phyloP scores from a whole-genome alignment of 2,797 vertebrate genomes.

The Ptychadena robeensis region DNA sequence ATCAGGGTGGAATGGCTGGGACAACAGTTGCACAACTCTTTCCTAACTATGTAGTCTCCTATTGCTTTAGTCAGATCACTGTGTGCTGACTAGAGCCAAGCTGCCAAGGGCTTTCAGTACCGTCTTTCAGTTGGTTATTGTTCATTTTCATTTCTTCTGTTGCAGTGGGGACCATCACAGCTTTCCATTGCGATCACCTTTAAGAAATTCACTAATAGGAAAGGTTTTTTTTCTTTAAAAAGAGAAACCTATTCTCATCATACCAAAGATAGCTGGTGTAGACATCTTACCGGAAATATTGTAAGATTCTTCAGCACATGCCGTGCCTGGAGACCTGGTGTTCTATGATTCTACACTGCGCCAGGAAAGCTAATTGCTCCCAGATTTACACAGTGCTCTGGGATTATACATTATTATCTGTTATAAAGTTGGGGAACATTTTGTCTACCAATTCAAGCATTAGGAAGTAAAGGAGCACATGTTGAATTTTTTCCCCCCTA shows the following conservation, averaged over 20 bases:
- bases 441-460: not conserved
- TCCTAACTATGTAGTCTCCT: slow-evolving; percentile 9
- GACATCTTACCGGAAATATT: slow-evolving; percentile 24
- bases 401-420: slow-evolving; percentile 7
- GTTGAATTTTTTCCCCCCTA: not conserved
- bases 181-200: slow-evolving; percentile 5
- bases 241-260: slow-evolving; percentile 67
- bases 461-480: not conserved
- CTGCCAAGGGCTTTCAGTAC: slow-evolving; percentile 56
- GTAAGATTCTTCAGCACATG: slow-evolving; percentile 9
- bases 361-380: not conserved
- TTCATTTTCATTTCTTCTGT: not conserved
- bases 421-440: not conserved
- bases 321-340: not conserved
- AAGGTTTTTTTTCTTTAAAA: slow-evolving; percentile 40
- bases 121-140: not conserved
- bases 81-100: slow-evolving; percentile 21
- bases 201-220: slow-evolving; percentile 43
- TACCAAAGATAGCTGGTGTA: slow-evolving; percentile 70
- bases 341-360: slow-evolving; percentile 2
- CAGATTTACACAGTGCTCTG: not conserved
- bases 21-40: not conserved
- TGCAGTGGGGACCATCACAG: slow-evolving; percentile 4
- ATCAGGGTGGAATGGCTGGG: not conserved
- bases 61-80: slow-evolving; percentile 14